Base-by-base conservation (phyloP, 2,888 invertebrate genomes). In the Gibbula magus region DNA sequence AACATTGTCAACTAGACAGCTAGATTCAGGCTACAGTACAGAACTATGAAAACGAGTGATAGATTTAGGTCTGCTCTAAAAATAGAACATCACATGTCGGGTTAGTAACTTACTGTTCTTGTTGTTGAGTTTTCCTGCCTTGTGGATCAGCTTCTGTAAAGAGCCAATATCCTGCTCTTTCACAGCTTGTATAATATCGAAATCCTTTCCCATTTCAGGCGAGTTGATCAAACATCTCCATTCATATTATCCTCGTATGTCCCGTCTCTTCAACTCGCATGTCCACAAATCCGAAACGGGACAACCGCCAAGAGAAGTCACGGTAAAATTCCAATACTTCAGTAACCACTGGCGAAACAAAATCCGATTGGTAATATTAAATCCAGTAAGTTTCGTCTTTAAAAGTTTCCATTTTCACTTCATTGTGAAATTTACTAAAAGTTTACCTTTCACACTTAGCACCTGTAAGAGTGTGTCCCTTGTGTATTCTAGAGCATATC, bases 101-200 rank as follows among this genome's bases (percentile, higher is more conserved):
- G n/a, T 29, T 35, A 32, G 18, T 39, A 35, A 85, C 86, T 86
- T 83, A 85, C 85, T 85, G 16, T 79, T 79, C 83, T 86, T 88
- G 3, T 74, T 51, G 51, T 81, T 77, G 1, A 81, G 77, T 79
- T 86, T 87, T 13, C 80, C 82, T 10, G 82, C 79, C 82, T 88
- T 89, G 51, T 83, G 83, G 7, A 90, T 81, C 67, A 89, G 56
- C 81, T 89, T 89, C 39, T 86, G 79, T 29, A 89, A 73, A 61
- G 80, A 81, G 56, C 78, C 45, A 16, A 82, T 75, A 84, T 90
- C 88, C 67, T 84, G 85, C 75, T 90, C 89, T 78, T 87, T 87
- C n/a, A 90, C 89, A 29, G 90, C 88, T 75, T 89, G 88, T 35
- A 90, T 85, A 18, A 90, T 79, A 73, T 90, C 90, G 39, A 88